Percentiles rank a stretch among this genome's conserved stretches.
These are phyloP conservation scores for Sorex fumeus DNA, from an alignment of 2,113 vertebrate species.

Conservation along the genomic window DNA sequence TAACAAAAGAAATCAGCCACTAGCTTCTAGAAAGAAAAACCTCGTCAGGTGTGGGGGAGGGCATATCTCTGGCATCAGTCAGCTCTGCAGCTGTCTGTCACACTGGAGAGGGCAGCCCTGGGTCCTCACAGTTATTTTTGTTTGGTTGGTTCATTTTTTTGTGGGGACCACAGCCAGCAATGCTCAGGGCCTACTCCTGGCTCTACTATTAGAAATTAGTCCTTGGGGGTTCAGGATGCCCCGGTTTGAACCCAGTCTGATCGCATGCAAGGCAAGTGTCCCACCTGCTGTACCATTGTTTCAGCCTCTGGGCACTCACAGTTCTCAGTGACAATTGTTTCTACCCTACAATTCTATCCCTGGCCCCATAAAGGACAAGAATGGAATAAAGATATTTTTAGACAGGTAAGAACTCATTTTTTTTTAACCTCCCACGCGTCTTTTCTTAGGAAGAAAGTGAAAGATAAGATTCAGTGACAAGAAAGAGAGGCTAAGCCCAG, in stretches of 20 bases:
- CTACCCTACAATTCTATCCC: conserved; percentile 61
- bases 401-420: conserved; percentile 64
- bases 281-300: no score
- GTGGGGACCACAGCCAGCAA: no score
- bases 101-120: no score
- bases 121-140: no score
- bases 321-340: conserved; percentile 68
- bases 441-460: conserved; percentile 77
- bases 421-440: conserved; percentile 72
- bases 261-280: no score
- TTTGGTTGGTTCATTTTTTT: no score
- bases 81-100: no score
- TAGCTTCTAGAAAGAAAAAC: not conserved
- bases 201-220: no score
- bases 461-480: conserved; percentile 78
- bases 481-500: conserved; percentile 66
- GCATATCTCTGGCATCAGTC: not conserved
- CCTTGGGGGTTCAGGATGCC: no score
- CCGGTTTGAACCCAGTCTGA: no score
- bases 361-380: conserved; percentile 67
- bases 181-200: no score
- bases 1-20: not conserved
- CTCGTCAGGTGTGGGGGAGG: no score
- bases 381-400: conserved; percentile 73
- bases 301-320: not conserved